Base-by-base conservation (phyloP, 1,140 invertebrate species). In the Diploscapter pachys region DNA sequence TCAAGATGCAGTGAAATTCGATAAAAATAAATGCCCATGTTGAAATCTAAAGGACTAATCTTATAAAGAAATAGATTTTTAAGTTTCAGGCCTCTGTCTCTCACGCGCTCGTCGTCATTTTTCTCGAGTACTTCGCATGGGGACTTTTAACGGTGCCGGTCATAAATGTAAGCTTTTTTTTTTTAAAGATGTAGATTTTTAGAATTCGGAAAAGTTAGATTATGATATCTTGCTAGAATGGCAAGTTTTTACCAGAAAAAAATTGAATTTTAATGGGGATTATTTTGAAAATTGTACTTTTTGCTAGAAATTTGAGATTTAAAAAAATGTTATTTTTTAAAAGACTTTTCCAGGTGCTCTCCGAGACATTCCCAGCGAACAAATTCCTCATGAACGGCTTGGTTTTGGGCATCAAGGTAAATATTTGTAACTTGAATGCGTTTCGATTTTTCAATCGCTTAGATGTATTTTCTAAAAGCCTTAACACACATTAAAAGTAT, bases 81-180 rank as follows among this genome's bases (percentile, higher is more conserved):
- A 50, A 4, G n/a, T 70, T 70, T 8, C 52, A 73, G 63, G 75
- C 75, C 4, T 71, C 68, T 49, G 70, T 99, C 57, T 95, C 96
- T 88, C 96, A 99, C 91, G 96, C 96, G 63, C 88, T 99, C 85
- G 91, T 99, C 81, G 94, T 99, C 80, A 99, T 99, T 88, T 99
- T 99, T 89, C 89, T 99, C 86, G 96, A 99, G 89, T 99, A 98
- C 89, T 99, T 99, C 88, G 93, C 96, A 72, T 99, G 96, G 96
- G 96, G 96, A 71, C 89, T 99, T 77, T 89, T 99, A 63, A 99
- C 95, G 59, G 94, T 96, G 89, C 96, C 96, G 64, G 93, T 98
- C 85, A 99, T 99, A 86, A 92, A 92, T 79, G 96, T 96, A 88
- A 90, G 90, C 89, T 63, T n/a, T 67, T 67, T 57, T 51, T 67